These are phyloP conservation scores for Litoditis marina DNA, from an alignment of 2,888 invertebrate genomes.

Conservation along the genomic window DNA sequence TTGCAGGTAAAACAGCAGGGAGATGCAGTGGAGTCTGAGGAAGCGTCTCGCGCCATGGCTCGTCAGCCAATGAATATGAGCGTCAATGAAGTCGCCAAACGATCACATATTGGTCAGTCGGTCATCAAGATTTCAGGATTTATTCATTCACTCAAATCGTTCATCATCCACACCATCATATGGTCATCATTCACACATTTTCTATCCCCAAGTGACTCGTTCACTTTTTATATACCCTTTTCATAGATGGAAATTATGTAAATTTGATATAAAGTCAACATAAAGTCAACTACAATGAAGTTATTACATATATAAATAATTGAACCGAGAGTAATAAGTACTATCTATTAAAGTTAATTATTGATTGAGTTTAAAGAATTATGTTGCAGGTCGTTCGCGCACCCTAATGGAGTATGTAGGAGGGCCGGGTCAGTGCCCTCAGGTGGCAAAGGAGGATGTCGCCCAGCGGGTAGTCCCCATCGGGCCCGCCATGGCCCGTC, in stretches of 20 bases:
- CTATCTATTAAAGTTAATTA: no score
- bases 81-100: conserved; percentile 12
- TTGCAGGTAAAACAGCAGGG: conserved; percentile 5
- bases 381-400: conserved; percentile 12
- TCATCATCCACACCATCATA: no score
- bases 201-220: no score
- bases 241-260: no score
- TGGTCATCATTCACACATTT: no score
- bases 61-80: conserved; percentile 11
- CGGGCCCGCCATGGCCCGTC: conserved; percentile 10
- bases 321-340: no score
- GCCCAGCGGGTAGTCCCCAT: conserved; percentile 1
- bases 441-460: not conserved
- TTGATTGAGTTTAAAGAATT: no score
- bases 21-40: conserved; percentile 12
- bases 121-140: not conserved
- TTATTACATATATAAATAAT: no score
- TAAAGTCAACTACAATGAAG: no score
- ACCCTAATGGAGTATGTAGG: conserved; percentile 13
- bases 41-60: conserved; percentile 10
- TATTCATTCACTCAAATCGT: no score
- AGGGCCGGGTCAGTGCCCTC: conserved; percentile 9
- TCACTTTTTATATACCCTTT: no score
- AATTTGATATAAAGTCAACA: no score
- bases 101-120: conserved; percentile 1